phyloP scores from a whole-genome alignment of 2,113 vertebrate species.

The Triplophysa tibetana region DNA sequence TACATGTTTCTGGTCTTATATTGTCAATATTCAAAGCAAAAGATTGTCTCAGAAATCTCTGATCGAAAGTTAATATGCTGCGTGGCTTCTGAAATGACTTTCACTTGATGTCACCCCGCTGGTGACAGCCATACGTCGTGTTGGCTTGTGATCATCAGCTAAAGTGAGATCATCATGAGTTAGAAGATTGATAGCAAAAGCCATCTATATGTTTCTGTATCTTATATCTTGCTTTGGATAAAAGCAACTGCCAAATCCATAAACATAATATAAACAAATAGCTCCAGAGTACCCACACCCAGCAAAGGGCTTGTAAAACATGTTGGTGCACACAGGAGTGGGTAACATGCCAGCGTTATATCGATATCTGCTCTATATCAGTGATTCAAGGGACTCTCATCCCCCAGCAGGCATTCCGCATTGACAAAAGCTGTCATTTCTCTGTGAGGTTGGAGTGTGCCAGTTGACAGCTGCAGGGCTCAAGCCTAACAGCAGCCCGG shows the following conservation, averaged over 20 bases:
- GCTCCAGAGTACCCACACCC: background rate
- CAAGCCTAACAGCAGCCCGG: conserved; percentile 64
- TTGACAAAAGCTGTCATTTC: conserved; percentile 80
- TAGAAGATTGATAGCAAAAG: background rate
- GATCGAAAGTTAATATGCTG: too few species aligned
- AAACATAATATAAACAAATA: background rate
- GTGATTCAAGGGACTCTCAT: conserved; percentile 68
- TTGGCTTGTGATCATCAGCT: background rate
- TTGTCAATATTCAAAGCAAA: too few species aligned
- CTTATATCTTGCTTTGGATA: too few species aligned
- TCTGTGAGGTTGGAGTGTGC: conserved; percentile 81
- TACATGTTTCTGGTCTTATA: too few species aligned
- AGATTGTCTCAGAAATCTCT: too few species aligned
- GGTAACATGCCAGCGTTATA: conserved; percentile 34
- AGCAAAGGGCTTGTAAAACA: background rate
- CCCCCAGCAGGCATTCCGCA: conserved; percentile 77
- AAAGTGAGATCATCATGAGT: background rate
- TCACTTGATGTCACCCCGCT: too few species aligned
- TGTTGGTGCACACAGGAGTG: background rate
- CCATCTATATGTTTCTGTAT: too few species aligned
- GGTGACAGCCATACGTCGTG: background rate
- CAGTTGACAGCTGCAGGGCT: conserved; percentile 84
- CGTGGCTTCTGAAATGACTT: too few species aligned
- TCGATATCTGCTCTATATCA: conserved; percentile 54
- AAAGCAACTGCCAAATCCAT: too few species aligned